Evolutionary conservation across 2,797 vertebrate species (phyloP), one percentile per base, ranked within the genome.

Genomic region (Sylvia borin): DNA sequence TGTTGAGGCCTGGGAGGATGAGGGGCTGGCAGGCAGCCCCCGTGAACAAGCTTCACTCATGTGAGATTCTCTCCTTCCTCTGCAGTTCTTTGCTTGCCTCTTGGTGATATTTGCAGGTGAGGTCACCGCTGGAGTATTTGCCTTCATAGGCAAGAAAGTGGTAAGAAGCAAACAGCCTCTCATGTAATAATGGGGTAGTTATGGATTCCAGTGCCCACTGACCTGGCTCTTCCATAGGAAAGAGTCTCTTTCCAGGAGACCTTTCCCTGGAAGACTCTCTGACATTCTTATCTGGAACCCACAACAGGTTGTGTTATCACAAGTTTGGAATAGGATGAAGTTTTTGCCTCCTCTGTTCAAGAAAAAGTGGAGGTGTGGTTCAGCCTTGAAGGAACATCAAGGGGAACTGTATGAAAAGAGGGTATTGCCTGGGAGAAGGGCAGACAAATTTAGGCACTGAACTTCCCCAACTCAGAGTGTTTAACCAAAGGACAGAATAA

Each of bases 21-120:
- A 83, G 38, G 75, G 89, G 25, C 50, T 73, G 71, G 65, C 40
- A 83, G 34, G 27, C 40, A 88, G 80, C 20, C 38, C 70, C 25
- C 4, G 12, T 45, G 48, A 79, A 86, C 70, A 53, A 71, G 27
- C 47, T n/a, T 8, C 77, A 88, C 85, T 93, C 68, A 93, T 40
- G 27, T 53, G 75, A 85, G 65, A 34, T 65, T 71, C 36, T 94
- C 13, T 95, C 92, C 95, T 97, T 83, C 90, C 81, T 94, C 77
- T 94, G 43, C 97, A 99, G 99, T 99, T 99, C 97, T 99, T 99
- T 85, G 98, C 98, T 62, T 99, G 99, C 97, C 98, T 99, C 27
- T 93, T 99, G 97, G 98, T 99, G 67, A 99, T 99, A 98, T 99
- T 99, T 97, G 99, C 99, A 54, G 99, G 99, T 86, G 99, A 99